phyloP scores from a whole-genome alignment of 2,113 vertebrate genomes.

The Oplegnathus fasciatus region DNA sequence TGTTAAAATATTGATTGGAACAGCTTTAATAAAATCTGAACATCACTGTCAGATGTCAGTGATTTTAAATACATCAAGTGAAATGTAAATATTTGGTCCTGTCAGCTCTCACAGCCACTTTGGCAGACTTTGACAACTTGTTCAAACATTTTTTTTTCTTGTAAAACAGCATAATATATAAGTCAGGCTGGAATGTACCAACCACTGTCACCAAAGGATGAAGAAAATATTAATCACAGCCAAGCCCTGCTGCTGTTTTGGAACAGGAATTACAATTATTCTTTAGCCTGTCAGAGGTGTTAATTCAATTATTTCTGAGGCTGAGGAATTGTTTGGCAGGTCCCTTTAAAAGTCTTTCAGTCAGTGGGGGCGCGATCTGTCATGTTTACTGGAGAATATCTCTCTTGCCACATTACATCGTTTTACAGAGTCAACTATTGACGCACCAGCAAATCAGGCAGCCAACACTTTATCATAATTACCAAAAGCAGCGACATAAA shows the following conservation, averaged over 20 bases:
- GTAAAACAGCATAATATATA: background rate
- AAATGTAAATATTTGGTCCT: background rate
- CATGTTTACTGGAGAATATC: background rate
- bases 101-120: background rate
- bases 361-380: background rate
- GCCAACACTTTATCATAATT: conserved; percentile 54
- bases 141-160: background rate
- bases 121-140: background rate
- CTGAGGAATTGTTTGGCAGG: background rate
- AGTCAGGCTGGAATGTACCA: background rate
- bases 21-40: background rate
- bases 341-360: conserved; percentile 2
- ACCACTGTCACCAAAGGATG: background rate
- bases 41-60: background rate
- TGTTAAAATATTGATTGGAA: background rate
- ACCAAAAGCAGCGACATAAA: conserved; percentile 31
- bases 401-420: background rate
- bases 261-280: background rate
- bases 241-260: background rate
- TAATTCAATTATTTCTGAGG: background rate
- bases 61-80: background rate
- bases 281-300: background rate
- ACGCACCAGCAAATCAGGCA: conserved; percentile 15
- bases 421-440: conserved; percentile 7
- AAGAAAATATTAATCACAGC: background rate